Evolutionary conservation across 2,888 invertebrate species (phyloP).

Genomic region (Drosophila multiciliata): DNA sequence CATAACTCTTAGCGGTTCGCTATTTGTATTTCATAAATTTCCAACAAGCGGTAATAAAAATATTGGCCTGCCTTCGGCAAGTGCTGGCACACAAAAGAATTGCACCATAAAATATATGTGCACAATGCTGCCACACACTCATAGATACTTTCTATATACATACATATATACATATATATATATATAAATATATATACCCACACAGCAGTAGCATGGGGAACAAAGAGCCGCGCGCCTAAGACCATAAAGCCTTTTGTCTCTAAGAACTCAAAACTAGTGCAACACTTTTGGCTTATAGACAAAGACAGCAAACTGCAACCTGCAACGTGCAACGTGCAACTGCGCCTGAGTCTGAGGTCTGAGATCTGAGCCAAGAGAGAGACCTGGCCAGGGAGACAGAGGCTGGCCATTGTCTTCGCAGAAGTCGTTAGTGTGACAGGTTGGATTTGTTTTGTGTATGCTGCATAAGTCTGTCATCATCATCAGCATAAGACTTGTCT

Average conservation of each 20-base stretch:
- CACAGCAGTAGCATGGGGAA: slow-evolving; percentile 47
- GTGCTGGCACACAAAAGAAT: slow-evolving; percentile 74
- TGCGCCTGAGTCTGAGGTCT: slow-evolving; percentile 14
- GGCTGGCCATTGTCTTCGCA: slow-evolving; percentile 77
- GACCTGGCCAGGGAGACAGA: slow-evolving; percentile 17
- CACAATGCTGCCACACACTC: slow-evolving; percentile 2
- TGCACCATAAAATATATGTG: slow-evolving; percentile 71
- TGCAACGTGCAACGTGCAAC: slow-evolving; percentile 24
- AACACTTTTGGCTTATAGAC: slow-evolving; percentile 81
- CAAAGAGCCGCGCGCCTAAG: slow-evolving; percentile 65
- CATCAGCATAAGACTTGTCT: slow-evolving; percentile 83
- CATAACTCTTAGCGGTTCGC: slow-evolving; percentile 72
- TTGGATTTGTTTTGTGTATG: slow-evolving; percentile 82
- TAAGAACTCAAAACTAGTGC: slow-evolving; percentile 73
- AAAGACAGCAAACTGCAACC: slow-evolving; percentile 45
- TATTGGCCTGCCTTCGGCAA: slow-evolving; percentile 76
- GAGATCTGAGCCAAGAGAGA: background rate
- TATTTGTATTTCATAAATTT: slow-evolving; percentile 74
- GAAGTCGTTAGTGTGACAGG: slow-evolving; percentile 84
- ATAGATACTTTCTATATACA: slow-evolving; percentile 2
- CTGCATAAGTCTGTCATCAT: slow-evolving; percentile 82
- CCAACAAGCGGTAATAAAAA: slow-evolving; percentile 72
- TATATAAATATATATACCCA: background rate
- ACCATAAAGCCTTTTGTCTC: slow-evolving; percentile 66
- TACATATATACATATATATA: slow-evolving; percentile 9